Base-by-base conservation (phyloP, 2,113 vertebrate genomes). In the Dinomys branickii region DNA sequence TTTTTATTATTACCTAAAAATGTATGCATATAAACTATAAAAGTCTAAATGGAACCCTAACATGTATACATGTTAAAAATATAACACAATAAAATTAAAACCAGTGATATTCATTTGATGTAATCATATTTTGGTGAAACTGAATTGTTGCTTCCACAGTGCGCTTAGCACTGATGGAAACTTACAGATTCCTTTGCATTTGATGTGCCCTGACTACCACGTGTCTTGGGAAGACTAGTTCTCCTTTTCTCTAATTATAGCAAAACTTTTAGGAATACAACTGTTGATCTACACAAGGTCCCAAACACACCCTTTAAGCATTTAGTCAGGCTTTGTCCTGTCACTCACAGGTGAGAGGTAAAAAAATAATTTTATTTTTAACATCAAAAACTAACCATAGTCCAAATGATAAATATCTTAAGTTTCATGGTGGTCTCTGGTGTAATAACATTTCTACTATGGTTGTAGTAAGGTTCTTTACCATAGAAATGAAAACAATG, bases 401-500 rank as follows among this genome's bases (percentile, higher is more conserved):
- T n/a, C 38, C 54, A 88, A 78, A 86, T 71, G 44, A 80, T 26
- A 83, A 88, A 82, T 38, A 63, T 35, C 71, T 87, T 22, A 30
- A 83, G 91, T 22, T 89, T 12, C 59, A 59, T 10, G 8, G 12
- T 26, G 38, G 26, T 61, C 24, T 77, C 65, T 78, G 63, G 56
- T 4, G 33, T 52, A 56, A 91, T 50, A 19, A 9, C 24, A 16
- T 56, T 81, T 69, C 75, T 54, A 44, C 77, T 58, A 35, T 38
- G 52, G 5, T 50, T 47, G 41, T 33, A 19, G 38, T 58, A 61
- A 61, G 44, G 38, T 26, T 38, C 77, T 73, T 96, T 78, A n/a
- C 38, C 30, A 78, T 7, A 92, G 63, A 94, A 85, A 85, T 56
- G 16, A 94, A 96, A 88, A 82, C 24, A 90, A 30, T 41, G 24